phyloP scores from a whole-genome alignment of 2,113 vertebrate species.

The Aldabrachelys gigantea region DNA sequence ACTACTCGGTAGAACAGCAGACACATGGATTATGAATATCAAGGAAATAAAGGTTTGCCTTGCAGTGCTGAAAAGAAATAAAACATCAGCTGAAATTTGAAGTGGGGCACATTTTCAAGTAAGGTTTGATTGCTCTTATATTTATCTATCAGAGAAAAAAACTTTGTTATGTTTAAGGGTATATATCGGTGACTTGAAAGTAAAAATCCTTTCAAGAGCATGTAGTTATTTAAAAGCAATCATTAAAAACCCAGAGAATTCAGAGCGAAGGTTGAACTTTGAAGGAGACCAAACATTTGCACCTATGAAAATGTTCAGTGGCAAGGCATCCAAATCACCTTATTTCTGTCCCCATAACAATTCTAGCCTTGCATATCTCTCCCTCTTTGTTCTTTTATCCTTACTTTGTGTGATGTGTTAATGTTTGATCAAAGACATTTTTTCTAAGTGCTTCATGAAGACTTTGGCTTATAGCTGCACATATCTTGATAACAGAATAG shows the following conservation, averaged over 20 bases:
- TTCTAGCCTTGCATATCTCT: neutral
- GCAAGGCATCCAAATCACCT: neutral
- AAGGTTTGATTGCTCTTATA: neutral
- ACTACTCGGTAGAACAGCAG: neutral
- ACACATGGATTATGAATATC: neutral
- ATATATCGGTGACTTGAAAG: neutral
- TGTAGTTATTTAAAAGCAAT: neutral
- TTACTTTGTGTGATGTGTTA: neutral
- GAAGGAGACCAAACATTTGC: neutral
- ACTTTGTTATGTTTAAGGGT: neutral
- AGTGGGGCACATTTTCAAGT: neutral
- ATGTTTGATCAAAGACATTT: neutral
- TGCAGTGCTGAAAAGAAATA: neutral
- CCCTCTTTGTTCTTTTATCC: neutral
- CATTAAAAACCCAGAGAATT: neutral
- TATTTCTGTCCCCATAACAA: neutral
- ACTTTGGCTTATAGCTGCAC: neutral
- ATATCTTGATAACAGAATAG: neutral
- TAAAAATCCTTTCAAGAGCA: neutral
- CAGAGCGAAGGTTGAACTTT: neutral
- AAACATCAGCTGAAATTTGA: neutral
- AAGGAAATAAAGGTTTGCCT: neutral
- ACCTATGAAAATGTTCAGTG: neutral
- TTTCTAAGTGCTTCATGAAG: neutral
- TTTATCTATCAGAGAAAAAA: neutral